phyloP scores from a whole-genome alignment of 2,797 vertebrate genomes.

The Mus spretus region DNA sequence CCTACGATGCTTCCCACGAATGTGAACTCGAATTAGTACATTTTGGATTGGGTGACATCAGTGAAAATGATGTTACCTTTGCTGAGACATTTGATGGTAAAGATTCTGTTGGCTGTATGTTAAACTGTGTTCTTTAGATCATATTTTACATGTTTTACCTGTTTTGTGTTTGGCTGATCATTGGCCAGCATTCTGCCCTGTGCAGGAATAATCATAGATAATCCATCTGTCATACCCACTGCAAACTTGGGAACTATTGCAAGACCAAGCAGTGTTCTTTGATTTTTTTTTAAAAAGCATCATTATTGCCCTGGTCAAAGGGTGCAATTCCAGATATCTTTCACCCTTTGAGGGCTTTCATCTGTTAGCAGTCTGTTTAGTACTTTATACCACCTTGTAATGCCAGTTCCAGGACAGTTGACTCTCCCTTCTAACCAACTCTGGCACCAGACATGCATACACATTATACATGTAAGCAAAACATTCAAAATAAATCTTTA shows the following conservation, averaged over 20 bases:
- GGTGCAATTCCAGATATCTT: not conserved
- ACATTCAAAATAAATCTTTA: not conserved
- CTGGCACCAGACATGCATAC: not conserved
- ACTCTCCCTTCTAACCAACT: not conserved
- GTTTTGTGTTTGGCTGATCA: slow-evolving; percentile 7
- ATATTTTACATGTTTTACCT: not conserved
- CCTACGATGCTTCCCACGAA: slow-evolving; percentile 93
- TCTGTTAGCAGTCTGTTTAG: not conserved
- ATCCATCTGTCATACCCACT: not conserved
- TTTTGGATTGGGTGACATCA: slow-evolving; percentile 95
- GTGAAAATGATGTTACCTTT: slow-evolving; percentile 94
- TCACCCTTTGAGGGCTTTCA: not conserved
- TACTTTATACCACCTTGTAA: not conserved
- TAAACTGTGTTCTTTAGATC: not conserved
- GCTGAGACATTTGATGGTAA: slow-evolving; percentile 94
- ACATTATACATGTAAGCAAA: not conserved
- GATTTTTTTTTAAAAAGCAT: not conserved
- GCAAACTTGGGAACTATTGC: not conserved
- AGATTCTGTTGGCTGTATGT: slow-evolving; percentile 29
- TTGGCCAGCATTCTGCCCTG: not conserved
- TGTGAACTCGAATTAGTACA: slow-evolving; percentile 94
- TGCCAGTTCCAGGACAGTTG: not conserved
- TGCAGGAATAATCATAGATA: not conserved
- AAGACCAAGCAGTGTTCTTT: not conserved
- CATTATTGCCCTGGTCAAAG: not conserved